A percentile compares a stretch with the other conserved stretches of the same genome.
Conservation (phyloP, 2,113 vertebrate species). For the Hippocampus barbouri region DNA sequence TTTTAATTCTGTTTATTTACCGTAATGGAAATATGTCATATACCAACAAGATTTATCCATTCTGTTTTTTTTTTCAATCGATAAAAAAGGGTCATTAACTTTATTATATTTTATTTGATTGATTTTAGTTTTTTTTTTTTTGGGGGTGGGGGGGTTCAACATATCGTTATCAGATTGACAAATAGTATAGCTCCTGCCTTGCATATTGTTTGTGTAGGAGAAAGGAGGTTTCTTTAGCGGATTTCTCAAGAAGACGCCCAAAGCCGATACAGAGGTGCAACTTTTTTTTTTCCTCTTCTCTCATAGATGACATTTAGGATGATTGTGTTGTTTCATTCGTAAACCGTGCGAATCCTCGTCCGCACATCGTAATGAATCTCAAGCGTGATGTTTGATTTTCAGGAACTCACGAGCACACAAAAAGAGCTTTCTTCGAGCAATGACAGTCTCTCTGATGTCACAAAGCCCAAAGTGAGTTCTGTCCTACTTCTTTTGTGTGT, state of each 20-base stretch:
- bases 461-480: conserved; percentile 27
- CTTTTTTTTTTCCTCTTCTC: neutral
- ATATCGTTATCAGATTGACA: too few species aligned
- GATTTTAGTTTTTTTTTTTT: too few species aligned
- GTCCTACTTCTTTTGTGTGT: neutral
- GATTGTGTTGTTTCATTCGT: neutral
- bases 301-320: neutral
- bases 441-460: conserved; percentile 26
- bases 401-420: conserved; percentile 22
- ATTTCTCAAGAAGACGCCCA: conserved; percentile 43
- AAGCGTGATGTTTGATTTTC: conserved; percentile 1
- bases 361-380: neutral
- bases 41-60: too few species aligned
- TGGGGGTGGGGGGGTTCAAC: too few species aligned
- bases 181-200: neutral
- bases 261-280: conserved; percentile 30
- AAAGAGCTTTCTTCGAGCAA: conserved; percentile 25
- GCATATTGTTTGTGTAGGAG: conserved; percentile 24
- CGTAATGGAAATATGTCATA: too few species aligned
- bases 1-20: too few species aligned
- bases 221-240: conserved; percentile 44
- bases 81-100: too few species aligned
- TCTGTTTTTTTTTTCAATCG: too few species aligned
- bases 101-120: too few species aligned
- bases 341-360: neutral